A percentile compares a stretch with the other conserved stretches of the same genome.
phyloP scores from a whole-genome alignment of 2,888 invertebrate genomes.

The Macaria notata region DNA sequence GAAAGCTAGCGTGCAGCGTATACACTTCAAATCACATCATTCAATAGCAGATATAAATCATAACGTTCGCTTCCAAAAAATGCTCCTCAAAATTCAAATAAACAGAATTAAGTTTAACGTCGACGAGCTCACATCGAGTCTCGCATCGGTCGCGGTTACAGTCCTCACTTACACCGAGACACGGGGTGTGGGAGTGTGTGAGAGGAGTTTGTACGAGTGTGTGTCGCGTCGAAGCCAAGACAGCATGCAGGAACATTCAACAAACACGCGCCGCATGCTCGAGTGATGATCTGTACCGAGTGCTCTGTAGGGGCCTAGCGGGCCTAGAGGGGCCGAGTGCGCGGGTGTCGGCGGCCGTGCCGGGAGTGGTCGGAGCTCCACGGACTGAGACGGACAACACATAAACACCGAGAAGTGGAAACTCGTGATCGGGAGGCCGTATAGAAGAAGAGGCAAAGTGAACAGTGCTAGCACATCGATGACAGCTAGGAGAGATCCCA shows the following conservation, averaged over 20 bases:
- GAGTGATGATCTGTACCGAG: conserved; percentile 70
- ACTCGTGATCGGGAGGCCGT: conserved; percentile 71
- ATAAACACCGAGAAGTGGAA: conserved; percentile 77
- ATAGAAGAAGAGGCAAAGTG: conserved; percentile 77
- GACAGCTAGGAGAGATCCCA: conserved; percentile 77
- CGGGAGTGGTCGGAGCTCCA: conserved; percentile 63
- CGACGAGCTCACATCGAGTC: conserved; percentile 37
- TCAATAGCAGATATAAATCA: conserved; percentile 57
- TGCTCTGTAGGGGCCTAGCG: conserved; percentile 58
- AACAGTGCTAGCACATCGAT: conserved; percentile 80
- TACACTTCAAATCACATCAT: conserved; percentile 74
- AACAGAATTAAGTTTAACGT: conserved; percentile 44
- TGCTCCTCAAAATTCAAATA: conserved; percentile 57
- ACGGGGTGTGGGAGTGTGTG: conserved; percentile 59
- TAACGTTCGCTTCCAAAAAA: conserved; percentile 61
- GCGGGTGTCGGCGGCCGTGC: conserved; percentile 46
- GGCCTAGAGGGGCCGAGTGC: conserved; percentile 25
- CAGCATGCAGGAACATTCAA: conserved; percentile 78
- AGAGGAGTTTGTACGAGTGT: conserved; percentile 49
- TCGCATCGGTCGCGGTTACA: conserved; percentile 39
- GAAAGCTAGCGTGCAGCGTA: conserved; percentile 81
- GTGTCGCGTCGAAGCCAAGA: conserved; percentile 77
- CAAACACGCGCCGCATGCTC: conserved; percentile 75
- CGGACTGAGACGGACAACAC: conserved; percentile 76
- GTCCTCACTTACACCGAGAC: conserved; percentile 43